Conservation (phyloP, 1,140 invertebrate genomes). For the Dreissena polymorpha region DNA sequence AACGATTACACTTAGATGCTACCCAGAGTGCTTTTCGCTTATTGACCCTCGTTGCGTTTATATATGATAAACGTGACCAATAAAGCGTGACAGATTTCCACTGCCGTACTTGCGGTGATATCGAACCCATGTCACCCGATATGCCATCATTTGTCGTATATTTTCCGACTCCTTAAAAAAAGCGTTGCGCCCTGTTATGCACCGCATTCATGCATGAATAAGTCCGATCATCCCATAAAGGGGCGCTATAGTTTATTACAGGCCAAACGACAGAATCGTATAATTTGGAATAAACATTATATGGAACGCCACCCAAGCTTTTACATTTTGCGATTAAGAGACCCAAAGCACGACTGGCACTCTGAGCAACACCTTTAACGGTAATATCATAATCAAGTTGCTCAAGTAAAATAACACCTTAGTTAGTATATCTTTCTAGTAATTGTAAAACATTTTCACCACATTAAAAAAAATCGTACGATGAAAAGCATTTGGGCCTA, state of each 20-base stretch:
- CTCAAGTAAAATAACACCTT: slow-evolving; percentile 12
- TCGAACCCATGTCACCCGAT: neutral
- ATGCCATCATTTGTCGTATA: neutral
- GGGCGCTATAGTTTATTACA: neutral
- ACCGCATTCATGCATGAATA: neutral
- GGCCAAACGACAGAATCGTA: neutral
- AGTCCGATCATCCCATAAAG: neutral
- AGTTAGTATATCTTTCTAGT: neutral
- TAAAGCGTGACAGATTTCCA: neutral
- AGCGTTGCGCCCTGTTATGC: neutral
- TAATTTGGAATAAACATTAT: neutral
- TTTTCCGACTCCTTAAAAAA: neutral
- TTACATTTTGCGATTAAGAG: slow-evolving; percentile 5
- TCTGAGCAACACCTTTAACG: neutral
- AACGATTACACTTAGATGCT: neutral
- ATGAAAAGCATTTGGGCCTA: no score
- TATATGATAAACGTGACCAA: neutral
- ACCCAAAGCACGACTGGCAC: neutral
- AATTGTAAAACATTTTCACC: slow-evolving; percentile 7
- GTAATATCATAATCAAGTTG: slow-evolving; percentile 24
- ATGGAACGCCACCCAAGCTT: neutral
- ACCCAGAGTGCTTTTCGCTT: slow-evolving; percentile 11
- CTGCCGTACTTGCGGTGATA: neutral
- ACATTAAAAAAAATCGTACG: neutral
- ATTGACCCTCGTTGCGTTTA: neutral